Evolutionary conservation across 2,888 invertebrate genomes (phyloP), one percentile per base, ranked within the genome.

Genomic region (Synanthedon formicaeformis): DNA sequence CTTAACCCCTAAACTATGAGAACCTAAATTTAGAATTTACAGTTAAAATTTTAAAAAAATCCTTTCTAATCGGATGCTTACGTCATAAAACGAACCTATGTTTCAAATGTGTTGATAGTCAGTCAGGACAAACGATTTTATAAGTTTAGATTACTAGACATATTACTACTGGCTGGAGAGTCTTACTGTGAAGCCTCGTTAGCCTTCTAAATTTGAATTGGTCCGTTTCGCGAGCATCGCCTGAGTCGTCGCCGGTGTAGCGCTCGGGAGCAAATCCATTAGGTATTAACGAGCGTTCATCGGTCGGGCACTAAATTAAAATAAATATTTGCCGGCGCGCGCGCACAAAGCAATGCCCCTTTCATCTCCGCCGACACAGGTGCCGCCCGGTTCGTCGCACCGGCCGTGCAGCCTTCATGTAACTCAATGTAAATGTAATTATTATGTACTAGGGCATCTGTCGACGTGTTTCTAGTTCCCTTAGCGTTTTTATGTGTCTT

Each of bases 321-420:
- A 86, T 85, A 87, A 87, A 87, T 86, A 87, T 87, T 87, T 81
- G 81, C 83, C 69, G 76, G 73, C 76, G 78, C 78, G 70, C 66
- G 70, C 71, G 74, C 75, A 71, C 77, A 77, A 76, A 80, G 75
- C 63, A 66, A 56, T 51, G 58, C 63, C 67, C 68, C 85, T 83
- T 85, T 86, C 69, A 82, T 73, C 68, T 76, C 48, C 59, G 71
- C 86, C 86, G 86, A 84, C 87, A 45, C 77, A 84, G 81, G 81
- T 81, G 82, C 85, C 85, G 84, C 65, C 69, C 52, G 57, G 60
- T 58, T 62, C 64, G 60, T 60, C 65, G 62, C 57, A 61, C 57
- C 56, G 61, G 14, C 41, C 40, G 49, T 14, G 34, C 40, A 11
- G 50, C 50, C 53, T 40, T 8, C 23, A 49, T 49, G 49, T 45